These are phyloP conservation scores for Cryptocheilus praepositus DNA, from an alignment of 2,888 invertebrate species.

Conservation along the genomic window DNA sequence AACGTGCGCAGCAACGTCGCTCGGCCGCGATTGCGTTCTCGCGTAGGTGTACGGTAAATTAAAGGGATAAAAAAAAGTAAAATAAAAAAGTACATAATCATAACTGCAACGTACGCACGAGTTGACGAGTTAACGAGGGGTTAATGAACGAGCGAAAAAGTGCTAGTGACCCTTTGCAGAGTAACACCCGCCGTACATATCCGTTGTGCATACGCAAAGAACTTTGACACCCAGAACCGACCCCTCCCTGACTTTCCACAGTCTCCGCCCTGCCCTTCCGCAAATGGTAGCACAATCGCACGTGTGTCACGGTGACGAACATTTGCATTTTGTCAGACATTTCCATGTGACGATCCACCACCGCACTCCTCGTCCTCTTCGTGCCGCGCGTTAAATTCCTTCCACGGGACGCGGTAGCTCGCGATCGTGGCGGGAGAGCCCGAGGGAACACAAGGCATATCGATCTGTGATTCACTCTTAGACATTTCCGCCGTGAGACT, in stretches of 20 bases:
- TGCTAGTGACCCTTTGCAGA: conserved; percentile 29
- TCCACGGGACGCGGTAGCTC: conserved; percentile 3
- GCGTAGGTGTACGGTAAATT: conserved; percentile 65
- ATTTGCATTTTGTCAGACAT: too few relatives aligned
- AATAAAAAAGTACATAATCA: conserved; percentile 54
- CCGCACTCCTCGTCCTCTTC: too few relatives aligned
- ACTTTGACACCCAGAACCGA: conserved; percentile 14
- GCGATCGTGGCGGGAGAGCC: conserved; percentile 15
- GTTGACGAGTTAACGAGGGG: conserved; percentile 35
- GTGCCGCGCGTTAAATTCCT: not conserved
- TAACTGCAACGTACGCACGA: conserved; percentile 56
- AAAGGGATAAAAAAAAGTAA: conserved; percentile 33
- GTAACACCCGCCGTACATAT: conserved; percentile 52
- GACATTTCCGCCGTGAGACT: conserved; percentile 21
- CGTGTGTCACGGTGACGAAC: too few relatives aligned
- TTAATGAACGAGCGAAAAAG: conserved; percentile 10
- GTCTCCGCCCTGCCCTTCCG: too few relatives aligned
- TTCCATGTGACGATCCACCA: too few relatives aligned
- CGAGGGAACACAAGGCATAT: conserved; percentile 46
- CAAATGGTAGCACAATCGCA: too few relatives aligned
- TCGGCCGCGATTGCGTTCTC: conserved; percentile 69
- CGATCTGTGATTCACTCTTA: conserved; percentile 48
- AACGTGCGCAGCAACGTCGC: conserved; percentile 69
- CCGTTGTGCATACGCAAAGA: conserved; percentile 41
- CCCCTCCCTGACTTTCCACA: too few relatives aligned